Percentiles rank a stretch among this genome's conserved stretches.
Evolutionary conservation across 2,797 vertebrate genomes (phyloP).

Genomic region (Sarcophilus harrisii): DNA sequence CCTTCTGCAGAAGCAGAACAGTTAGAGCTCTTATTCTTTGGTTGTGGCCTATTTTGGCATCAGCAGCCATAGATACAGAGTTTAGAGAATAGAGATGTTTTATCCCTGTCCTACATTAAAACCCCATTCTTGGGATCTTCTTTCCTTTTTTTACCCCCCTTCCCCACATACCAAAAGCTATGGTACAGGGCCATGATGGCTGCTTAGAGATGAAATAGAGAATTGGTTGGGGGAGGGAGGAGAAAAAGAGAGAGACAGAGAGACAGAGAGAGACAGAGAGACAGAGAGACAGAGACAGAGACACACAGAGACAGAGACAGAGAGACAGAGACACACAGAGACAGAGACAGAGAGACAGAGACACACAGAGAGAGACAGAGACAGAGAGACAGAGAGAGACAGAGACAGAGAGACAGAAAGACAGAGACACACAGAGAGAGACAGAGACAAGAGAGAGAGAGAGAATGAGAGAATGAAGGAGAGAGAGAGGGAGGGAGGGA

Average conservation of each 20-base stretch:
- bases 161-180: not conserved
- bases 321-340: no score
- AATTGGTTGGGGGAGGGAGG: rapidly evolving
- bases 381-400: no score
- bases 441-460: no score
- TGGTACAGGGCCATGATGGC: not conserved
- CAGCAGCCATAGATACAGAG: not conserved
- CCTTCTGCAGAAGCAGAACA: slow-evolving; percentile 3
- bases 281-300: no score
- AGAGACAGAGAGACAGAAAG: no score
- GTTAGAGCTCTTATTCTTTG: not conserved
- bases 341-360: no score
- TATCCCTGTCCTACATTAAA: not conserved
- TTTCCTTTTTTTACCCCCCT: not conserved
- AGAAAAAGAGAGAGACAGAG: not conserved
- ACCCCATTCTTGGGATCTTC: no score
- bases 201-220: not conserved
- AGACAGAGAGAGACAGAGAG: rapidly evolving
- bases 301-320: no score
- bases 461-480: no score
- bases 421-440: no score
- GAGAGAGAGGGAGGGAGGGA: no score
- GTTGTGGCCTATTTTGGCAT: slow-evolving; percentile 9
- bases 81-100: not conserved
- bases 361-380: not conserved